Evolutionary conservation across 2,888 invertebrate genomes (phyloP), one percentile per base, ranked within the genome.

Genomic region (Pimpla rufipes): DNA sequence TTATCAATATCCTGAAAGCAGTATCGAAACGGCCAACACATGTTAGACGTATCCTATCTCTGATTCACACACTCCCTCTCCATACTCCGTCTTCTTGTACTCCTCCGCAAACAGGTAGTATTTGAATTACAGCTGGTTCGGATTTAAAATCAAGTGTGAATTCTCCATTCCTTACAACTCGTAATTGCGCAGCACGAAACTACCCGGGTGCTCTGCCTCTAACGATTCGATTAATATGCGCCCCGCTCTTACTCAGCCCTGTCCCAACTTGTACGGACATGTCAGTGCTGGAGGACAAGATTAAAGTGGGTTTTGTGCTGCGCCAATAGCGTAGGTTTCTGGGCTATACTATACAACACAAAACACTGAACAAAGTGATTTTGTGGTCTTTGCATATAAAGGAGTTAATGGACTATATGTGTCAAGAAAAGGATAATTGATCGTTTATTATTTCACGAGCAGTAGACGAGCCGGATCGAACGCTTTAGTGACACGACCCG

Each of bases 171-270:
- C 78, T 77, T 64, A 40, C 13, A n/a, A 35, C 45, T 71, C 71
- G 78, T 78, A 68, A 62, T 66, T 71, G 45, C 47, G 62, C 16
- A 7, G 50, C 18, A 37, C 55, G 55, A 66, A 73, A 45, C 59
- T 71, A 42, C 40, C 40, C 57, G 68, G 45, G 62, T 55, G 52
- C 50, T 68, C 78, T 74, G 73, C 62, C 73, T 74, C 78, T 82
- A 82, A 82, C 68, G 81, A 82, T 82, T 82, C 81, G 74, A 78
- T 82, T 78, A 82, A 82, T 82, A 82, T 82, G 81, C 81, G 74
- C 62, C 52, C 67, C 68, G 62, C 52, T 71, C 57, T 71, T 23
- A 57, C 59, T 77, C 50, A 59, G 77, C 29, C 18, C 71, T 42
- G 67, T 78, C 18, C 52, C 68, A 52, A 82, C 42, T 82, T 78